Evolutionary conservation across 2,797 vertebrate species (phyloP).

Genomic region (Falco concolor): DNA sequence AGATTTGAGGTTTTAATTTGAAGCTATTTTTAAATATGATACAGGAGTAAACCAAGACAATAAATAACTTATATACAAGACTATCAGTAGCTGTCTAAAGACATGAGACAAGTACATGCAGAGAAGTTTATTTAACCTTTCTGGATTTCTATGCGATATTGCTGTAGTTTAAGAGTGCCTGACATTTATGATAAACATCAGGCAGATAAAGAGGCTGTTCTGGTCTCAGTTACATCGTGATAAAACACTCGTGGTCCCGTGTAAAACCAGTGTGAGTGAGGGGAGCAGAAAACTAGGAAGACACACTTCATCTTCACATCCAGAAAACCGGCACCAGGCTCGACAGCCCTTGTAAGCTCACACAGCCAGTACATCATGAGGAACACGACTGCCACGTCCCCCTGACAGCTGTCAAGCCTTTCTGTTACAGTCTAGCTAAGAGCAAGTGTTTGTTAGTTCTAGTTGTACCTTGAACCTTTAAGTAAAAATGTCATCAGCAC

Average conservation of each 20-base stretch:
- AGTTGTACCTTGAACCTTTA: background rate
- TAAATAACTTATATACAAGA: background rate
- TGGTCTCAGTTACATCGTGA: background rate
- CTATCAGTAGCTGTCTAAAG: slow-evolving; percentile 26
- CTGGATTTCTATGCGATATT: background rate
- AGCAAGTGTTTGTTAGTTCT: rapidly evolving
- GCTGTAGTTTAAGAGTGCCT: background rate
- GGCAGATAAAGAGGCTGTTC: background rate
- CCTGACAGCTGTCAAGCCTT: background rate
- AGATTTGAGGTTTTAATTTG: slow-evolving; percentile 34
- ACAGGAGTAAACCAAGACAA: slow-evolving; percentile 15
- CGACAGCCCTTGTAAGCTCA: background rate
- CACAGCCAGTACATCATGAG: background rate
- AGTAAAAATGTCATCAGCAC: background rate
- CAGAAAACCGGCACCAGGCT: background rate
- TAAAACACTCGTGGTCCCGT: background rate
- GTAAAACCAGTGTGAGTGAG: background rate
- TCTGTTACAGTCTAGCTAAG: background rate
- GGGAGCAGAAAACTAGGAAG: background rate
- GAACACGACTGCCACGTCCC: rapidly evolving
- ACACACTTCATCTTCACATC: background rate
- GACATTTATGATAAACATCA: slow-evolving; percentile 5
- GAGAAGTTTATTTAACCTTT: slow-evolving; percentile 30
- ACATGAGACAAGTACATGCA: background rate
- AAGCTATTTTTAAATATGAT: slow-evolving; percentile 6